Evolutionary conservation across 1,140 invertebrate genomes (phyloP).

Genomic region (Mactra quadrangularis): DNA sequence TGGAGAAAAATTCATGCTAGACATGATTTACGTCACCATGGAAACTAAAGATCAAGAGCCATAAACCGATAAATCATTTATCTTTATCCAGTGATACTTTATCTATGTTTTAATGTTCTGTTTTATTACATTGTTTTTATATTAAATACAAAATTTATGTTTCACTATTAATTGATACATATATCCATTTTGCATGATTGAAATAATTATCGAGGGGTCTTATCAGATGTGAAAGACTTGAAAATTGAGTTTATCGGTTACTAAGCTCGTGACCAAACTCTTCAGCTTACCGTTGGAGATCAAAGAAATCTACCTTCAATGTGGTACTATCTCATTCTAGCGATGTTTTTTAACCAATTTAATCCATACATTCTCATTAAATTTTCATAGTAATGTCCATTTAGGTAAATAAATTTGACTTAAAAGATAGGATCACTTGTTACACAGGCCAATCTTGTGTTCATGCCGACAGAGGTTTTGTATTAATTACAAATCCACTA

Average conservation of each 20-base stretch:
- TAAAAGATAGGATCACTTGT: background rate
- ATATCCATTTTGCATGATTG: background rate
- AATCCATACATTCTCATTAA: slow-evolving; percentile 33
- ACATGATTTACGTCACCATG: too few relatives aligned
- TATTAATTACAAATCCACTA: slow-evolving; percentile 23
- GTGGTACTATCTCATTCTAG: background rate
- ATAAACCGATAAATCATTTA: too few relatives aligned
- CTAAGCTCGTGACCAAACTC: slow-evolving; percentile 2
- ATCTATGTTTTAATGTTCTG: too few relatives aligned
- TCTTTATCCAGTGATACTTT: too few relatives aligned
- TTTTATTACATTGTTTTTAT: too few relatives aligned
- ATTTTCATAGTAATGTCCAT: slow-evolving; percentile 42
- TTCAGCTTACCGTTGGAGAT: slow-evolving; percentile 5
- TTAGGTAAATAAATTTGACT: slow-evolving; percentile 25
- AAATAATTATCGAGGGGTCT: slow-evolving; percentile 21
- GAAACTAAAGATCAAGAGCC: too few relatives aligned
- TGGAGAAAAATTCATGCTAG: too few relatives aligned
- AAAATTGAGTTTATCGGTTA: background rate
- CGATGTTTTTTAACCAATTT: background rate
- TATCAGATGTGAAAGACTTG: background rate
- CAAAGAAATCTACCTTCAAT: background rate
- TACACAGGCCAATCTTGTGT: too few relatives aligned
- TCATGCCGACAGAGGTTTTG: background rate
- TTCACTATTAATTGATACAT: too few relatives aligned
- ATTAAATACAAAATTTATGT: too few relatives aligned